Evolutionary conservation across 2,113 vertebrate species (phyloP).

Genomic region (Heterotis niloticus): DNA sequence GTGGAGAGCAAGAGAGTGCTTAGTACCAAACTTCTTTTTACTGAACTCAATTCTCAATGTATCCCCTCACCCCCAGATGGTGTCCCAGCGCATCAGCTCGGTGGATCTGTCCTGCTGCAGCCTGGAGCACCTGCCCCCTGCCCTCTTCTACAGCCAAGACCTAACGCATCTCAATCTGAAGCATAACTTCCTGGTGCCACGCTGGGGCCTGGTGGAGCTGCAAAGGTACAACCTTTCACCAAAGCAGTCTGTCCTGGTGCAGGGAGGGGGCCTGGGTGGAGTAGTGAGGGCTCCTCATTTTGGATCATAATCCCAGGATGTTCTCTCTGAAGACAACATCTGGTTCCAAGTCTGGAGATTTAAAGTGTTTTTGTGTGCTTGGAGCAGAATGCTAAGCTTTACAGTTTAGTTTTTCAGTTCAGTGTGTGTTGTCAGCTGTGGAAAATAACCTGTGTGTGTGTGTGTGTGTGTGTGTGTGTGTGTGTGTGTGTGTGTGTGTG

Average conservation of each 20-base stretch:
- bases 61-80: slow-evolving; percentile 67
- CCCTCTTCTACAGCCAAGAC: slow-evolving; percentile 96
- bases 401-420: too few species aligned
- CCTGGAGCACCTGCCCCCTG: slow-evolving; percentile 87
- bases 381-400: too few species aligned
- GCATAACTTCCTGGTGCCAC: slow-evolving; percentile 86
- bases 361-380: neutral
- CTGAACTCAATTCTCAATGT: neutral
- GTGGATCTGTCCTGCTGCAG: slow-evolving; percentile 97
- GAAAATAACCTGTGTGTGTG: neutral
- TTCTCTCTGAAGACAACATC: slow-evolving; percentile 15
- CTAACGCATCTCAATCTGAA: slow-evolving; percentile 98
- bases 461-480: neutral
- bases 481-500: neutral
- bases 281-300: neutral
- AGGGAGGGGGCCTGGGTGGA: neutral
- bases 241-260: neutral
- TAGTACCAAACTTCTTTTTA: too few species aligned
- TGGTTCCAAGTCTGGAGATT: neutral
- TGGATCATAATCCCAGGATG: slow-evolving; percentile 8
- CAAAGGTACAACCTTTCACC: slow-evolving; percentile 71
- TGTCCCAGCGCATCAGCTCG: slow-evolving; percentile 94
- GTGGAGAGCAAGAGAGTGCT: too few species aligned
- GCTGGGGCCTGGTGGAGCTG: slow-evolving; percentile 76
- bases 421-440: too few species aligned